Percentiles rank a stretch among this genome's conserved stretches.
Evolutionary conservation across 2,113 vertebrate species (phyloP).

Genomic region (Mastomys coucha): DNA sequence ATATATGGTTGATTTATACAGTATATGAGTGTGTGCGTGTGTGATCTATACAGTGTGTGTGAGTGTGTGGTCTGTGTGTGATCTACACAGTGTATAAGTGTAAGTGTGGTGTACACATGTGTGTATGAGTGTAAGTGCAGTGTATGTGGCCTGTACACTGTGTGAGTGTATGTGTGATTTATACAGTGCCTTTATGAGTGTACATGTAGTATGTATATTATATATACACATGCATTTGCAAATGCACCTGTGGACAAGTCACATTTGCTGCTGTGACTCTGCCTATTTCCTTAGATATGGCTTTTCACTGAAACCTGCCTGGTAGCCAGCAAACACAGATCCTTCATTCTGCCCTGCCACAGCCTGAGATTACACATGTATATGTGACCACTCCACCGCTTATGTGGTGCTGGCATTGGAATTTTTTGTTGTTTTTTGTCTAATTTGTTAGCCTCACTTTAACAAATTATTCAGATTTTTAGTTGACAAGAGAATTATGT

Average conservation of each 20-base stretch:
- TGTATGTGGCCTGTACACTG: no score
- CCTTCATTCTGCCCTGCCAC: not conserved
- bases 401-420: not conserved
- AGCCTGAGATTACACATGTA: no score
- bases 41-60: not conserved
- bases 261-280: not conserved
- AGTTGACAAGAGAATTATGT: constrained; percentile 16
- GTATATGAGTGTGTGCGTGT: no score
- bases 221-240: not conserved
- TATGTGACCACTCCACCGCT: not conserved
- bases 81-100: not conserved
- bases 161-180: not conserved
- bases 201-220: not conserved
- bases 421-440: not conserved
- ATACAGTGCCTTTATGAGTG: not conserved
- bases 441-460: constrained; percentile 12
- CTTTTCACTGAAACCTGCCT: not conserved
- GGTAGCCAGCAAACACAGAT: not conserved
- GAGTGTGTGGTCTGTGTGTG: not conserved
- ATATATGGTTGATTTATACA: not conserved
- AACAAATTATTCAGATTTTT: not conserved
- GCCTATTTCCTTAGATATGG: not conserved
- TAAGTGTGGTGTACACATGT: not conserved
- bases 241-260: not conserved
- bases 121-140: not conserved